A percentile compares a stretch with the other conserved stretches of the same genome.
These are phyloP conservation scores for Gadus macrocephalus DNA, from an alignment of 2,113 vertebrate species.

Conservation along the genomic window DNA sequence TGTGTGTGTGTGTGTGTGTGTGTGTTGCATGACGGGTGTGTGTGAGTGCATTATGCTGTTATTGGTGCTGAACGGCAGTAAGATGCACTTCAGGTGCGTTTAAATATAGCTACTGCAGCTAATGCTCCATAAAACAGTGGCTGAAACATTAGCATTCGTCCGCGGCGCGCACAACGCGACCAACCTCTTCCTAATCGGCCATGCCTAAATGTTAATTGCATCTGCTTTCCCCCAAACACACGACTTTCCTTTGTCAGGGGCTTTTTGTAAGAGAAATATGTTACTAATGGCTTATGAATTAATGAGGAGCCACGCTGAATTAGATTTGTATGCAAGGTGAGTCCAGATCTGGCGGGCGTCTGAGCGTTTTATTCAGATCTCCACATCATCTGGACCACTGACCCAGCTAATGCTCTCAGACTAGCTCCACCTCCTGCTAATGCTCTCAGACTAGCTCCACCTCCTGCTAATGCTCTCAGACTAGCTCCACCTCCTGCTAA, in stretches of 20 bases:
- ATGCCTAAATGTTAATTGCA: slow-evolving; percentile 68
- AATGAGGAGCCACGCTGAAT: slow-evolving; percentile 75
- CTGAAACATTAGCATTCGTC: slow-evolving; percentile 57
- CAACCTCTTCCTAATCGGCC: slow-evolving; percentile 65
- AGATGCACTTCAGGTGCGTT: slow-evolving; percentile 49
- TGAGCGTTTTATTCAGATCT: slow-evolving; percentile 72
- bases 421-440: no score
- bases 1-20: no score
- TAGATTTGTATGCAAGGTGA: slow-evolving; percentile 73
- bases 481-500: no score
- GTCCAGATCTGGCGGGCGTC: slow-evolving; percentile 65
- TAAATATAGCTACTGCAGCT: slow-evolving; percentile 52
- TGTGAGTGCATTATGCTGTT: no score
- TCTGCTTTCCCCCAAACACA: slow-evolving; percentile 55
- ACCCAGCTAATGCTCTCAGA: neutral
- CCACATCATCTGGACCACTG: slow-evolving; percentile 67
- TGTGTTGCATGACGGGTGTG: no score
- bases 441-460: no score
- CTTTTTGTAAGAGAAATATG: slow-evolving; percentile 74
- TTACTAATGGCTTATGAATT: slow-evolving; percentile 82
- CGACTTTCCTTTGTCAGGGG: slow-evolving; percentile 60
- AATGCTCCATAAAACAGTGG: slow-evolving; percentile 64
- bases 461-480: no score
- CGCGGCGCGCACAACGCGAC: slow-evolving; percentile 49
- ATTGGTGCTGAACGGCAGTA: slow-evolving; percentile 12